phyloP scores from a whole-genome alignment of 1,140 invertebrate genomes.

The Euwallacea fornicatus region DNA sequence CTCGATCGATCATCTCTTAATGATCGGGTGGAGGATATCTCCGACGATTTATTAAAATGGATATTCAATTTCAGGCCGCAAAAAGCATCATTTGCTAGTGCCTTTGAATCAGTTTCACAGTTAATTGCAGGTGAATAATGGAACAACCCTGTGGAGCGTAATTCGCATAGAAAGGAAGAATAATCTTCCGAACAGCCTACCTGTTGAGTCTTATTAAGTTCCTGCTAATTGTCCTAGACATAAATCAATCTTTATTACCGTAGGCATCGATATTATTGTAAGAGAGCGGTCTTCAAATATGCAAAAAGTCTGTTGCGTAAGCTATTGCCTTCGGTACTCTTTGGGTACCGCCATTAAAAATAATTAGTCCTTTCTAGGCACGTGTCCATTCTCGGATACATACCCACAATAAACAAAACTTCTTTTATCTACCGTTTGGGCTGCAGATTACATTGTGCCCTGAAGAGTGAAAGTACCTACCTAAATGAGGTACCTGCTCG shows the following conservation, averaged over 20 bases:
- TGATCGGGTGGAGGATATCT: constrained; percentile 20
- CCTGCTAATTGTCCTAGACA: constrained; percentile 8
- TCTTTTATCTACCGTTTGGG: constrained; percentile 25
- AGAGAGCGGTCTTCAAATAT: constrained; percentile 25
- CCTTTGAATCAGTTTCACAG: too few species aligned
- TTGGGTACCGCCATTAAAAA: constrained; percentile 28
- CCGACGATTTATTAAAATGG: too few species aligned
- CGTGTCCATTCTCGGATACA: constrained; percentile 21
- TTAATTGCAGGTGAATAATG: too few species aligned
- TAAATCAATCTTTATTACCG: constrained; percentile 19
- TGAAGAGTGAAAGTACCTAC: constrained; percentile 19
- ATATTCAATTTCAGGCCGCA: too few species aligned
- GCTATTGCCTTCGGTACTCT: constrained; percentile 14
- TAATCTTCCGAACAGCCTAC: too few species aligned
- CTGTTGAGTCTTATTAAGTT: constrained; percentile 12
- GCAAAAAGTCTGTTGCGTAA: constrained; percentile 23
- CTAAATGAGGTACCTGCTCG: constrained; percentile 19
- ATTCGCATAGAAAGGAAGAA: too few species aligned
- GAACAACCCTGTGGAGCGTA: too few species aligned
- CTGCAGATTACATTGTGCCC: constrained; percentile 22
- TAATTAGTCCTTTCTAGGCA: constrained; percentile 35
- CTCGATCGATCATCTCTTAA: constrained; percentile 28
- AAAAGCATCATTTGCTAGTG: too few species aligned
- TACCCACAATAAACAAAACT: constrained; percentile 23
- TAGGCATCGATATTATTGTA: background rate